Conservation (phyloP, 2,888 invertebrate species). For the Troides helena region DNA sequence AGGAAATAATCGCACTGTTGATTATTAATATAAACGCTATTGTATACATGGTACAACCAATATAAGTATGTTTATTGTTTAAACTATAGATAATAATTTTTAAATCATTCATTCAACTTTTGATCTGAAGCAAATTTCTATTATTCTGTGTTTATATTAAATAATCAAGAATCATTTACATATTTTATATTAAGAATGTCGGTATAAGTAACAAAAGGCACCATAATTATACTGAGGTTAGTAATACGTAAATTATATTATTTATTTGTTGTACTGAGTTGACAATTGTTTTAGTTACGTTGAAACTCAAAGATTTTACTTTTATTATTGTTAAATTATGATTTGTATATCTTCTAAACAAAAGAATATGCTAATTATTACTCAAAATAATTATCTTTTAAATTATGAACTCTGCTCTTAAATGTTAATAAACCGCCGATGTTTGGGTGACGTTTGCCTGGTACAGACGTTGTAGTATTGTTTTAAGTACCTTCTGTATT, state of each 20-base stretch:
- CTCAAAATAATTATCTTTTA: constrained; percentile 17
- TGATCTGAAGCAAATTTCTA: too few relatives aligned
- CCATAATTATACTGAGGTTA: neutral
- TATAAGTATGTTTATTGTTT: too few relatives aligned
- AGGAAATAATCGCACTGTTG: constrained; percentile 12
- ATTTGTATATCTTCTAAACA: too few relatives aligned
- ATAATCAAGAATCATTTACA: too few relatives aligned
- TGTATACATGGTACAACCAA: neutral
- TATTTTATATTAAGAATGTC: neutral
- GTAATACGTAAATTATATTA: neutral
- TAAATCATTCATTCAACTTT: too few relatives aligned
- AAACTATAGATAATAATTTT: too few relatives aligned
- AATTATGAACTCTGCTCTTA: constrained; percentile 24
- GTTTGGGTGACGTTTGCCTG: constrained; percentile 19
- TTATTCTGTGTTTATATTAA: too few relatives aligned
- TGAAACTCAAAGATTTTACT: neutral
- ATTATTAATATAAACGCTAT: neutral
- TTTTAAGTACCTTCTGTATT: neutral
- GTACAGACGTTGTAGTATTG: neutral
- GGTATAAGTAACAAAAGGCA: neutral
- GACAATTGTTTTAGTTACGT: neutral
- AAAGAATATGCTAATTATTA: constrained; percentile 1
- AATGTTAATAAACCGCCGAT: constrained; percentile 23
- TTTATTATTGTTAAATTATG: neutral
- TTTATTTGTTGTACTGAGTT: neutral